These are phyloP conservation scores for Torymus texanus DNA, from an alignment of 2,888 invertebrate genomes.

Conservation along the genomic window DNA sequence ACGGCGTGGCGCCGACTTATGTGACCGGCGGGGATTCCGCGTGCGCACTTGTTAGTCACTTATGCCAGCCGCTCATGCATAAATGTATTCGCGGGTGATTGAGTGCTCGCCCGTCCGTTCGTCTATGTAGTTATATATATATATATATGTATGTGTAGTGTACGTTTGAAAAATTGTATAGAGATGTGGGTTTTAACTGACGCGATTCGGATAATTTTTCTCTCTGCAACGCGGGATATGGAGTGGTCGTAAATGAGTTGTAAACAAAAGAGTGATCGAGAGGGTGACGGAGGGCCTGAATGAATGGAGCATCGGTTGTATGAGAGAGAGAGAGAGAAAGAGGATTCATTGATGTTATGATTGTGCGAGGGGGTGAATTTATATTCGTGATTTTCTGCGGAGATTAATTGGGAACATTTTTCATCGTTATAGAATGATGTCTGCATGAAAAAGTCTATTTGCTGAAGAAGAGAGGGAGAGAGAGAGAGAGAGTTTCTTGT, in stretches of 20 bases:
- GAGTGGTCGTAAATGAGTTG: too few species aligned
- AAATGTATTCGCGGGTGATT: slow-evolving; percentile 46
- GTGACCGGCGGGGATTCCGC: slow-evolving; percentile 30
- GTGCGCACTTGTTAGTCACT: slow-evolving; percentile 47
- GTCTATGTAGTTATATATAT: too few species aligned
- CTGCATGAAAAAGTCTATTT: background rate
- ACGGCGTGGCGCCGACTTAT: slow-evolving; percentile 12
- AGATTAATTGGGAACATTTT: too few species aligned
- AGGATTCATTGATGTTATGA: too few species aligned
- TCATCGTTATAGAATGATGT: background rate
- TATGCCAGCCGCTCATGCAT: slow-evolving; percentile 42
- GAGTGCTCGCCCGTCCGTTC: slow-evolving; percentile 17
- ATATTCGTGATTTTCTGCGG: too few species aligned
- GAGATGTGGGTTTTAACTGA: background rate
- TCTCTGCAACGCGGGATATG: background rate
- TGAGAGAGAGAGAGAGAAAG: background rate
- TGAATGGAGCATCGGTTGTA: too few species aligned
- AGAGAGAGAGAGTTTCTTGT: background rate
- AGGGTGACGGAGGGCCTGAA: too few species aligned
- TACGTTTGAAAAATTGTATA: too few species aligned
- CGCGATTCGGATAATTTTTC: background rate
- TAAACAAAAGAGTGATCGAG: too few species aligned
- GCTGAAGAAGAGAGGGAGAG: too few species aligned
- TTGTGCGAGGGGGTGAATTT: too few species aligned
- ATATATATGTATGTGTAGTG: too few species aligned